Conservation (phyloP, 92 coral and sea anemone genomes). For the Diadumene lineata region DNA sequence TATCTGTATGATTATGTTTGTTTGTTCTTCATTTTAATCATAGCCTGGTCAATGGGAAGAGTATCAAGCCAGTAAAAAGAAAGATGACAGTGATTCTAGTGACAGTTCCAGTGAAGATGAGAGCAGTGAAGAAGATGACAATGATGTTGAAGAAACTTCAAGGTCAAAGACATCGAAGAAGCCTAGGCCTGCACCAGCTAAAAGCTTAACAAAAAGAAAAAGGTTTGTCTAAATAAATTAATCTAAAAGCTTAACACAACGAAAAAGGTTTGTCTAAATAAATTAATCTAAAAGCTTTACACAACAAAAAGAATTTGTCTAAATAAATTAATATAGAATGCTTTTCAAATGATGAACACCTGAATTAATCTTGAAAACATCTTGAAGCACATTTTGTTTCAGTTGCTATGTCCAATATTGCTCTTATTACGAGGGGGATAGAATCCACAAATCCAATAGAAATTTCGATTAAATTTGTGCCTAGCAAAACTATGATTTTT, state of each 20-base stretch:
- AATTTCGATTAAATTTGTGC: too few species aligned
- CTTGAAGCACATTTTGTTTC: too few species aligned
- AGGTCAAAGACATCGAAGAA: constrained; percentile 18
- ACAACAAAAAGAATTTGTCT: background rate
- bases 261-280: background rate
- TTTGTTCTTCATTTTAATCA: background rate
- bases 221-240: too few species aligned
- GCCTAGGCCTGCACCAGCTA: constrained; percentile 16
- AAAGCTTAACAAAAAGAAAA: background rate
- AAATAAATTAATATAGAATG: too few species aligned
- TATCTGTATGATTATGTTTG: background rate
- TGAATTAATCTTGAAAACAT: too few species aligned
- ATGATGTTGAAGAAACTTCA: constrained; percentile 29
- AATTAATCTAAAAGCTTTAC: background rate
- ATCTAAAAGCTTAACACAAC: background rate
- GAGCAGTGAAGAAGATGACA: constrained; percentile 31
- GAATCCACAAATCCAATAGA: too few species aligned
- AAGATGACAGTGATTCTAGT: constrained; percentile 49
- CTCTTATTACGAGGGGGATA: too few species aligned
- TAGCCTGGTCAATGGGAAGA: constrained; percentile 99
- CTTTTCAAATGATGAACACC: too few species aligned
- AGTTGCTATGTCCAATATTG: too few species aligned
- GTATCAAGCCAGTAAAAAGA: constrained; percentile 61
- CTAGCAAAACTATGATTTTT: too few species aligned
- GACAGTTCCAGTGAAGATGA: constrained; percentile 36